phyloP scores from a whole-genome alignment of 2,797 vertebrate species.

The Tiaroga cobitis region DNA sequence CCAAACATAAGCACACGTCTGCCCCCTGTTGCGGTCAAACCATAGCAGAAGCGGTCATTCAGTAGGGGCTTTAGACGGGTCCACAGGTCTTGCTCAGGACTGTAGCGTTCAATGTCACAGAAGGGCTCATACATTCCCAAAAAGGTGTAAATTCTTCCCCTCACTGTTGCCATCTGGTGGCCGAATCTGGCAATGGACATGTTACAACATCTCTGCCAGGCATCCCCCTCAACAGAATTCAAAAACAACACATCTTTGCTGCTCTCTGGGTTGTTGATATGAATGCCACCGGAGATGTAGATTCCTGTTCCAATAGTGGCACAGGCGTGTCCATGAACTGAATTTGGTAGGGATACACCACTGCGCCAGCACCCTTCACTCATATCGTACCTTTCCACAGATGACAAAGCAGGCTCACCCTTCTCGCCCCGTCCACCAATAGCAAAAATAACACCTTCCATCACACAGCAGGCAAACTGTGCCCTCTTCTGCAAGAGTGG shows the following conservation, averaged over 20 bases:
- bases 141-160: slow-evolving; percentile 86
- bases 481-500: slow-evolving; percentile 85
- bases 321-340: slow-evolving; percentile 87
- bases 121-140: slow-evolving; percentile 93
- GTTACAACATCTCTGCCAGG: slow-evolving; percentile 83
- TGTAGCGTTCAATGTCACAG: slow-evolving; percentile 92
- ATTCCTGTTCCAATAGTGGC: slow-evolving; percentile 77
- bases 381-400: slow-evolving; percentile 89
- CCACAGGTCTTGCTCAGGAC: slow-evolving; percentile 84
- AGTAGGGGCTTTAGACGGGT: slow-evolving; percentile 85
- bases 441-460: slow-evolving; percentile 82
- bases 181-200: slow-evolving; percentile 92
- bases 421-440: slow-evolving; percentile 81
- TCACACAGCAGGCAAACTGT: slow-evolving; percentile 86
- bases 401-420: slow-evolving; percentile 71
- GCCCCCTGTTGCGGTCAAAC: slow-evolving; percentile 79
- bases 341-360: slow-evolving; percentile 75
- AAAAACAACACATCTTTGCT: slow-evolving; percentile 84
- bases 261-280: slow-evolving; percentile 69
- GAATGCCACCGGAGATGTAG: slow-evolving; percentile 89
- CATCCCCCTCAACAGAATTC: slow-evolving; percentile 63
- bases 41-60: slow-evolving; percentile 89
- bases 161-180: slow-evolving; percentile 86
- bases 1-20: slow-evolving; percentile 87
- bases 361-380: slow-evolving; percentile 81